Evolutionary conservation across 2,888 invertebrate genomes (phyloP).

Genomic region (Sinhomidia bicolor): DNA sequence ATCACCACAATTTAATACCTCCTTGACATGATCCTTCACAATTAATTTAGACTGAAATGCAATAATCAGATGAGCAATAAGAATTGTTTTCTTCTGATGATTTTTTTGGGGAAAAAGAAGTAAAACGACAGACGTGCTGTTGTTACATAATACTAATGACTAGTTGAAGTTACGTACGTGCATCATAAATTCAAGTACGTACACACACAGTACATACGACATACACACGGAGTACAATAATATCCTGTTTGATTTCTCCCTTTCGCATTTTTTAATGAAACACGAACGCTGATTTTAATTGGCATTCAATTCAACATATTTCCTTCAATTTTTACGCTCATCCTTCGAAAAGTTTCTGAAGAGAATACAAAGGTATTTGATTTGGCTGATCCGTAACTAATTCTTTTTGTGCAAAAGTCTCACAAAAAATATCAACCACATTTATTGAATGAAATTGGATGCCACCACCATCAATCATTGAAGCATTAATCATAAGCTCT

Average conservation of each 20-base stretch:
- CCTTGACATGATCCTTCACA: conserved; percentile 69
- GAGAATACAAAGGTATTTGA: not conserved
- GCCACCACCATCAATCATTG: not conserved
- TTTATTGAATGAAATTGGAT: not conserved
- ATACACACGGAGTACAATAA: no score
- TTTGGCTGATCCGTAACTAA: not conserved
- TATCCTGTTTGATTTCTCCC: no score
- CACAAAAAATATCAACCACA: no score
- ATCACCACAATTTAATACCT: conserved; percentile 51
- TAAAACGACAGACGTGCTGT: no score
- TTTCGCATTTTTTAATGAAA: not conserved
- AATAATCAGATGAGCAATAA: not conserved
- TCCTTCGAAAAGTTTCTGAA: conserved; percentile 37
- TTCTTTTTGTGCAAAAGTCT: not conserved
- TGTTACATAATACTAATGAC: no score
- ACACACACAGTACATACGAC: not conserved
- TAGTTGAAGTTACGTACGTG: no score
- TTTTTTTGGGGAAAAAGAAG: no score
- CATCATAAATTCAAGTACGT: no score
- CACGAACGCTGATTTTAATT: not conserved
- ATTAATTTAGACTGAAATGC: conserved; percentile 44
- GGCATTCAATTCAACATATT: not conserved
- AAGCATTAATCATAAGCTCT: no score
- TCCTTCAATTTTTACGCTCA: conserved; percentile 1
- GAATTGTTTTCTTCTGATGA: no score